phyloP scores from a whole-genome alignment of 2,888 invertebrate species.

The Terebella lapidaria region DNA sequence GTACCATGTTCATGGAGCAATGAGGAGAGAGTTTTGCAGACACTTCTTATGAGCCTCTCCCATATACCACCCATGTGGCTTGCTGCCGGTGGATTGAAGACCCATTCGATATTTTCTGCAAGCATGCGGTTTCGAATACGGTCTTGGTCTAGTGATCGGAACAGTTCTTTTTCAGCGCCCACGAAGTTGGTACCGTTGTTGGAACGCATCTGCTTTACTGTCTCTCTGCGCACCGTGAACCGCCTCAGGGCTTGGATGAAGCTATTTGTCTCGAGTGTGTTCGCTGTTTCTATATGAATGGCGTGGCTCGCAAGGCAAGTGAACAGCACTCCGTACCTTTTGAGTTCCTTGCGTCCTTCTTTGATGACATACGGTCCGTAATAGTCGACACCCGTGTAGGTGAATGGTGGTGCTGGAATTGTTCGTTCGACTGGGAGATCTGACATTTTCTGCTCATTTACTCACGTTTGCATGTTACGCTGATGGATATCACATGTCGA shows the following conservation, averaged over 20 bases:
- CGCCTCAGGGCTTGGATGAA: slow-evolving; percentile 25
- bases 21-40: neutral
- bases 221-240: slow-evolving; percentile 22
- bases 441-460: slow-evolving; percentile 37
- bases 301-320: slow-evolving; percentile 38
- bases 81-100: neutral
- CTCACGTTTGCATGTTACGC: slow-evolving; percentile 34
- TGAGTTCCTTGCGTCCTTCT: slow-evolving; percentile 30
- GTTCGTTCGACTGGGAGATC: slow-evolving; percentile 41
- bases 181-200: slow-evolving; percentile 24
- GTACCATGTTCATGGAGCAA: neutral
- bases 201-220: slow-evolving; percentile 17
- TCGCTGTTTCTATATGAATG: slow-evolving; percentile 33
- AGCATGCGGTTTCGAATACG: neutral
- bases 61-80: slow-evolving; percentile 4
- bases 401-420: slow-evolving; percentile 28
- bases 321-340: slow-evolving; percentile 38
- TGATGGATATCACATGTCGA: slow-evolving; percentile 16
- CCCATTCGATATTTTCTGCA: neutral
- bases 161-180: slow-evolving; percentile 18
- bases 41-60: slow-evolving; percentile 1
- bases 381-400: slow-evolving; percentile 38
- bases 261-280: slow-evolving; percentile 24
- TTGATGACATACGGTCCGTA: slow-evolving; percentile 38
- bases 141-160: neutral